Percentiles rank a stretch among this genome's conserved stretches.
phyloP scores from a whole-genome alignment of 2,113 vertebrate genomes.

The Laticauda laticaudata region DNA sequence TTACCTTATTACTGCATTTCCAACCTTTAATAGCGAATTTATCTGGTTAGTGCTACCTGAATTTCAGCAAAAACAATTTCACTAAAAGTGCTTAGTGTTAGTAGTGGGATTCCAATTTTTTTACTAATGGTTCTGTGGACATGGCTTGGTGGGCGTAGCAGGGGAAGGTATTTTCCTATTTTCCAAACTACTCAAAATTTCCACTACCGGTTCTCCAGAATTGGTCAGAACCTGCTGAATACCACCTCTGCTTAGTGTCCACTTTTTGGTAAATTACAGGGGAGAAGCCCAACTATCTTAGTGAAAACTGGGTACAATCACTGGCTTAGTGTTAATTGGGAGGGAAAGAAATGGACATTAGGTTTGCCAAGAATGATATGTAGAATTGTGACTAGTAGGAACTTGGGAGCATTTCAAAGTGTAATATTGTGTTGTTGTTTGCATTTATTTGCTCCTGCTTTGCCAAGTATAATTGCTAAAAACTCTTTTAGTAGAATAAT shows the following conservation, averaged over 20 bases:
- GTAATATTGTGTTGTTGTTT: neutral
- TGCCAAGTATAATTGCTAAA: neutral
- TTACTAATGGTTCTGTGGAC: too few species aligned
- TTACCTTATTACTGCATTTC: neutral
- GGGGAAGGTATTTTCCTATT: too few species aligned
- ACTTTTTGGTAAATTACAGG: neutral
- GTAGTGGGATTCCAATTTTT: too few species aligned
- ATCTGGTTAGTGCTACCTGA: neutral
- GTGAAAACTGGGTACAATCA: neutral
- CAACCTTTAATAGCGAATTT: neutral
- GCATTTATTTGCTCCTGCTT: neutral
- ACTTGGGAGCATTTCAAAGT: neutral
- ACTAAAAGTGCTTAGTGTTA: neutral
- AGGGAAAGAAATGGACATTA: neutral
- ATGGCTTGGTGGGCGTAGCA: too few species aligned
- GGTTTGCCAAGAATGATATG: neutral
- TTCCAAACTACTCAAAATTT: too few species aligned
- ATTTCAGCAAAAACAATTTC: neutral
- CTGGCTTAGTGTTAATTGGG: neutral
- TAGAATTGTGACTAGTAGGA: neutral
- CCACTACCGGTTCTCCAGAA: too few species aligned
- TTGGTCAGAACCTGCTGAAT: too few species aligned
- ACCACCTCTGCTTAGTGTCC: neutral
- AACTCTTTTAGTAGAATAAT: conserved; percentile 2
- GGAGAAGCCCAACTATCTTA: neutral